phyloP scores from a whole-genome alignment of 2,888 invertebrate species.

The Chorisops tibialis region DNA sequence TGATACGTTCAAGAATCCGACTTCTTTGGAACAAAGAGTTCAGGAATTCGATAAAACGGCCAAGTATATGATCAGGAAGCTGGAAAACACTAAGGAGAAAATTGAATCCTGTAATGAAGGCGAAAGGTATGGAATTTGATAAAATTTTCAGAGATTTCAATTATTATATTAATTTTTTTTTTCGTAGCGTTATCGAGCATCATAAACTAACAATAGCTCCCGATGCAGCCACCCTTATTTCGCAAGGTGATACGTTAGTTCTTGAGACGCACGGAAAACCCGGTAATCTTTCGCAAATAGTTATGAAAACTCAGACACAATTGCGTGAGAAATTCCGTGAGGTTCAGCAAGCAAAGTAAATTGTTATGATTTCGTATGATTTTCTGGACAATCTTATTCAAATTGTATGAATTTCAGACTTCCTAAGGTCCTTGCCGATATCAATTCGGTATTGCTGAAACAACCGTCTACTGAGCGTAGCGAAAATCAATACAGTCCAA shows the following conservation, averaged over 20 bases:
- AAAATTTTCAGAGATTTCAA: slow-evolving; percentile 5
- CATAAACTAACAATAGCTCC: slow-evolving; percentile 59
- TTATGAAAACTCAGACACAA: slow-evolving; percentile 49
- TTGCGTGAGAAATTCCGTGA: slow-evolving; percentile 51
- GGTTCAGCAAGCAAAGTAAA: slow-evolving; percentile 50
- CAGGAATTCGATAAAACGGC: slow-evolving; percentile 49
- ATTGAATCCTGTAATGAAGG: slow-evolving; percentile 46
- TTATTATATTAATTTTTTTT: not conserved
- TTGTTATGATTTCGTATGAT: too few species aligned
- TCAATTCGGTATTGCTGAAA: slow-evolving; percentile 1
- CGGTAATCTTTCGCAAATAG: slow-evolving; percentile 46
- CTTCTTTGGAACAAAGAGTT: slow-evolving; percentile 47
- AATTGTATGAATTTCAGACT: slow-evolving; percentile 25
- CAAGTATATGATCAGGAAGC: slow-evolving; percentile 49
- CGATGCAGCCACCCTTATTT: slow-evolving; percentile 73
- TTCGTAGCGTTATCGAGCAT: slow-evolving; percentile 45
- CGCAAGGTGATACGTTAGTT: slow-evolving; percentile 72
- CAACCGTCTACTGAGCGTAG: slow-evolving; percentile 17
- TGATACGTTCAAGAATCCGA: slow-evolving; percentile 38
- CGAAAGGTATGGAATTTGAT: slow-evolving; percentile 40
- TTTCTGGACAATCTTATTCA: too few species aligned
- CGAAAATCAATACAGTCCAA: slow-evolving; percentile 26
- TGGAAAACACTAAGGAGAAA: slow-evolving; percentile 46
- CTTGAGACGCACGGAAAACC: slow-evolving; percentile 61
- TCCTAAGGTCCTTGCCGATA: slow-evolving; percentile 22